Base-by-base conservation (phyloP, 2,888 invertebrate species). In the Selenia dentaria region DNA sequence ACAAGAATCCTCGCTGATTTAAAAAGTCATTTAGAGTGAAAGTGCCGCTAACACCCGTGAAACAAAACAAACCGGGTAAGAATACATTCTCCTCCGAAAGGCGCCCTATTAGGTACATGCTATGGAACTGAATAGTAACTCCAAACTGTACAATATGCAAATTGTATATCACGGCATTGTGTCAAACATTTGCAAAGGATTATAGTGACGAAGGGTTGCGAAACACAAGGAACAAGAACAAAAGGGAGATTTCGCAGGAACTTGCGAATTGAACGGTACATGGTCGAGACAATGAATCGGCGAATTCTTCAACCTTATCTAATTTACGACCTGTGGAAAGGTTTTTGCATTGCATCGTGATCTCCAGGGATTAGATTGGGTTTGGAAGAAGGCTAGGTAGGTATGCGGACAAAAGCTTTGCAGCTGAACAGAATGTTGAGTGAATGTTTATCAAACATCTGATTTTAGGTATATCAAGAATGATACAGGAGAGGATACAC, bases 131-230 rank as follows among this genome's bases (percentile, higher is more conserved):
- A 54, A 62, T 57, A 54, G 54, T n/a, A n/a, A n/a, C n/a, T n/a
- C n/a, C n/a, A 32, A 67, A 69, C 66, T 59, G 66, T 62, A 63
- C 60, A 67, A 64, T 59, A 67, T 61, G 68, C 70, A 67, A 70
- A 72, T 58, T 56, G 51, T 55, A 36, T 53, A 51, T 49, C n/a
- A 38, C 37, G 27, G 51, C 31, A 55, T 57, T 64, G 62, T 64
- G 57, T 64, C 45, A 43, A 63, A 57, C 61, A 67, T 66, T 69
- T 60, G 70, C 57, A 44, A 60, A 58, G 67, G 72, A 70, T 70
- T 69, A 67, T 53, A 54, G 52, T 48, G 51, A 62, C 59, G 60
- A 62, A 57, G 57, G 56, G 51, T 62, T 50, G 49, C 45, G 39
- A 49, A 54, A n/a, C n/a, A n/a, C n/a, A n/a, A n/a, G n/a, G n/a